Conservation (phyloP, 2,888 invertebrate genomes). For the Megaustenia siamemsis region DNA sequence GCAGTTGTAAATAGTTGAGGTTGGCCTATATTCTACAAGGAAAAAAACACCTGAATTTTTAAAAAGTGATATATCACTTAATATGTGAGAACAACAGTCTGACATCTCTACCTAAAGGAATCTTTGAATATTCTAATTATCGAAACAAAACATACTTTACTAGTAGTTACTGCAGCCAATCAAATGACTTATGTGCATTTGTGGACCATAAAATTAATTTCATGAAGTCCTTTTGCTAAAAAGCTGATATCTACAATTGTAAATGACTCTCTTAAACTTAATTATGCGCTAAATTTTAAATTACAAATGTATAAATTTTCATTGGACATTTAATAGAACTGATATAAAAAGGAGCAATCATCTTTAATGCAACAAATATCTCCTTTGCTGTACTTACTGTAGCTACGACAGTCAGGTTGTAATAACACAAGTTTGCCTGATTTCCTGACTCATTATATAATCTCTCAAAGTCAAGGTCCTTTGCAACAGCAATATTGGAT, state of each 20-base stretch:
- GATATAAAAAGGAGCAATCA: neutral
- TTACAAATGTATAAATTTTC: neutral
- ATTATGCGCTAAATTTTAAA: neutral
- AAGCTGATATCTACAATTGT: neutral
- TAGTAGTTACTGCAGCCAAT: too few species aligned
- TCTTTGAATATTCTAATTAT: too few species aligned
- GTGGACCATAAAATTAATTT: too few species aligned
- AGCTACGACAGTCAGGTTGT: slow-evolving; percentile 60
- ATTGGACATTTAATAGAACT: neutral
- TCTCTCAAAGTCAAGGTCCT: slow-evolving; percentile 64
- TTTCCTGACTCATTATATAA: slow-evolving; percentile 24
- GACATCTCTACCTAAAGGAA: too few species aligned
- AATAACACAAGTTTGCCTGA: slow-evolving; percentile 26
- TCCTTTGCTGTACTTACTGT: slow-evolving; percentile 65
- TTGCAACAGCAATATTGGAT: slow-evolving; percentile 57
- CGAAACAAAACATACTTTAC: too few species aligned
- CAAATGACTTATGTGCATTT: too few species aligned
- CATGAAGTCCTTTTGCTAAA: neutral
- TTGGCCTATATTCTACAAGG: slow-evolving; percentile 16
- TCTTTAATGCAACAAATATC: too few species aligned
- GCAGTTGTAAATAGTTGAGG: slow-evolving; percentile 9
- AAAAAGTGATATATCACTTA: too few species aligned
- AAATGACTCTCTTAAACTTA: too few species aligned
- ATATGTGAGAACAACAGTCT: too few species aligned
- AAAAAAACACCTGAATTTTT: neutral